Percentiles rank a stretch among this genome's conserved stretches.
Evolutionary conservation across 2,888 invertebrate species (phyloP).

Genomic region (Fissipunctia ypsillon): DNA sequence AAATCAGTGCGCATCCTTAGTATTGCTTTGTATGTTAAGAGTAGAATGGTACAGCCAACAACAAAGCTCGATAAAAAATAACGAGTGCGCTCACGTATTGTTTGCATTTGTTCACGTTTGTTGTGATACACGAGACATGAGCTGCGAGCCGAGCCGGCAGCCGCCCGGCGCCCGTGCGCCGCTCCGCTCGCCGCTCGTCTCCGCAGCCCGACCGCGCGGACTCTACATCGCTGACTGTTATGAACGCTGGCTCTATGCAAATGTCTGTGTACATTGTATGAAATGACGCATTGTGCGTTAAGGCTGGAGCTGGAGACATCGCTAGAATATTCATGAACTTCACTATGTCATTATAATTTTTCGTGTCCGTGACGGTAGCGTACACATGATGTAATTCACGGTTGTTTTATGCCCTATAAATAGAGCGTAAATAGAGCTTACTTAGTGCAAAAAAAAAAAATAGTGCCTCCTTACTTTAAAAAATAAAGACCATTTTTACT

Average conservation of each 20-base stretch:
- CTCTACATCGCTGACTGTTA: slow-evolving; percentile 33
- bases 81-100: slow-evolving; percentile 49
- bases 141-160: background rate
- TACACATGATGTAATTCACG: too few relatives aligned
- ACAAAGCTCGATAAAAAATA: slow-evolving; percentile 65
- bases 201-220: background rate
- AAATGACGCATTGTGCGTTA: slow-evolving; percentile 51
- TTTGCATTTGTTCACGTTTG: slow-evolving; percentile 42
- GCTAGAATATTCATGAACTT: slow-evolving; percentile 50
- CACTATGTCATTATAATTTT: slow-evolving; percentile 13
- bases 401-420: too few relatives aligned
- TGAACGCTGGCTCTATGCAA: slow-evolving; percentile 37
- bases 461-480: too few relatives aligned
- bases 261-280: slow-evolving; percentile 35
- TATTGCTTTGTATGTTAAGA: slow-evolving; percentile 74
- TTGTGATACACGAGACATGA: slow-evolving; percentile 15
- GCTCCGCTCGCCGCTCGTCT: background rate
- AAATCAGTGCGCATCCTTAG: slow-evolving; percentile 68
- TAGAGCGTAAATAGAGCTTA: too few relatives aligned
- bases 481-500: too few relatives aligned
- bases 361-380: too few relatives aligned
- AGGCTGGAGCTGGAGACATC: slow-evolving; percentile 34
- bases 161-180: background rate
- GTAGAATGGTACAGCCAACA: slow-evolving; percentile 67
- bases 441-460: too few relatives aligned